These are phyloP conservation scores for Pinna nobilis DNA, from an alignment of 1,140 invertebrate species.

Conservation along the genomic window DNA sequence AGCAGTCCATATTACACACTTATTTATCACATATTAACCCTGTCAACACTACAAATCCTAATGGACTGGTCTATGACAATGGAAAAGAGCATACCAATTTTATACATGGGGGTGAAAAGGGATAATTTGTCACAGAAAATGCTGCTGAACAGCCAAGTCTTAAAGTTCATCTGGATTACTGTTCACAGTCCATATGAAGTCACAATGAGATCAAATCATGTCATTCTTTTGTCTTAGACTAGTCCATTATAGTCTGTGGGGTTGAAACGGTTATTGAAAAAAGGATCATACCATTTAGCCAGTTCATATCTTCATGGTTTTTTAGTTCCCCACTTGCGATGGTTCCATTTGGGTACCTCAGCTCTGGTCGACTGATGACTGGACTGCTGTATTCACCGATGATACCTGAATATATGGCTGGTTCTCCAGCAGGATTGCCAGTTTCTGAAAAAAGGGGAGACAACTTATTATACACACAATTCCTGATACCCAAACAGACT, in stretches of 20 bases:
- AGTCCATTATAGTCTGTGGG: neutral
- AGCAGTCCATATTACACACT: too few species aligned
- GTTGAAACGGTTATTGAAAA: neutral
- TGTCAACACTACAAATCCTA: too few species aligned
- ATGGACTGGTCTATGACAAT: too few species aligned
- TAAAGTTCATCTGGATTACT: neutral
- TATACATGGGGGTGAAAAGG: too few species aligned
- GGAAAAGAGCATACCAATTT: too few species aligned
- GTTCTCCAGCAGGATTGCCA: conserved; percentile 43
- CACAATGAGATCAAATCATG: neutral
- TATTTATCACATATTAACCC: too few species aligned
- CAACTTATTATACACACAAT: neutral
- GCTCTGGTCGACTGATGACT: conserved; percentile 41
- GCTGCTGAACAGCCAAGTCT: neutral
- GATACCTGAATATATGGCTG: conserved; percentile 51
- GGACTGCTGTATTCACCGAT: conserved; percentile 53
- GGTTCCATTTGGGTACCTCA: conserved; percentile 33
- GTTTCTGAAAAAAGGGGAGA: conserved; percentile 35
- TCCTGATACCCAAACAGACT: too few species aligned
- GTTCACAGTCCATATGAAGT: too few species aligned
- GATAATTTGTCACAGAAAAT: neutral
- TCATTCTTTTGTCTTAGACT: too few species aligned
- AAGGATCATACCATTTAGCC: conserved; percentile 52
- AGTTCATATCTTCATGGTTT: conserved; percentile 42
- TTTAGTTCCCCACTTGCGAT: conserved; percentile 32